These are phyloP conservation scores for Ethmia dodecea DNA, from an alignment of 2,888 invertebrate genomes.

Conservation along the genomic window DNA sequence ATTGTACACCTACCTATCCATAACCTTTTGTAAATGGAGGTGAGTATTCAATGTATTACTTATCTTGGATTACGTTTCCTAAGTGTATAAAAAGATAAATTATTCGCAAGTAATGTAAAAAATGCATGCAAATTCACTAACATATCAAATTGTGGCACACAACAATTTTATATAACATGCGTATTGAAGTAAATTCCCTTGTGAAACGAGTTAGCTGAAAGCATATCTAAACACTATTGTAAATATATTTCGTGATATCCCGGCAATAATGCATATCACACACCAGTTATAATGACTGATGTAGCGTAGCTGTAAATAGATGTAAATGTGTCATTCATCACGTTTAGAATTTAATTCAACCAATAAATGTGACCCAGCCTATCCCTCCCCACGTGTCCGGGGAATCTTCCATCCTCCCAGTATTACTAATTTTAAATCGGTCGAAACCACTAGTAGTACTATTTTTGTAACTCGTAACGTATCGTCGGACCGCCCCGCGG, in stretches of 20 bases:
- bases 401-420: constrained; percentile 32
- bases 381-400: constrained; percentile 26
- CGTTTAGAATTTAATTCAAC: constrained; percentile 46
- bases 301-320: constrained; percentile 39
- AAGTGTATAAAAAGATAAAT: too few species aligned
- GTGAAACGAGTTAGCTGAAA: constrained; percentile 17
- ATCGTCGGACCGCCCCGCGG: not conserved
- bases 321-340: constrained; percentile 28
- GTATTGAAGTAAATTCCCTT: too few species aligned
- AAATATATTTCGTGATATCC: constrained; percentile 50
- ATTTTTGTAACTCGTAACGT: constrained; percentile 39
- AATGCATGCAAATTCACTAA: too few species aligned
- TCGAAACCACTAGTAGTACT: constrained; percentile 38
- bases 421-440: constrained; percentile 26
- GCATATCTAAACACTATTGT: constrained; percentile 32
- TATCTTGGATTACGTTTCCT: too few species aligned
- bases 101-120: too few species aligned
- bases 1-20: too few species aligned
- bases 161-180: too few species aligned
- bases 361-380: constrained; percentile 35
- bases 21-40: too few species aligned
- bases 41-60: too few species aligned
- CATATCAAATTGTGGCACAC: too few species aligned
- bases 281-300: constrained; percentile 46
- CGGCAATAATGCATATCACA: constrained; percentile 75